phyloP scores from a whole-genome alignment of 2,888 invertebrate genomes.

The Drosophila kambysellisi region DNA sequence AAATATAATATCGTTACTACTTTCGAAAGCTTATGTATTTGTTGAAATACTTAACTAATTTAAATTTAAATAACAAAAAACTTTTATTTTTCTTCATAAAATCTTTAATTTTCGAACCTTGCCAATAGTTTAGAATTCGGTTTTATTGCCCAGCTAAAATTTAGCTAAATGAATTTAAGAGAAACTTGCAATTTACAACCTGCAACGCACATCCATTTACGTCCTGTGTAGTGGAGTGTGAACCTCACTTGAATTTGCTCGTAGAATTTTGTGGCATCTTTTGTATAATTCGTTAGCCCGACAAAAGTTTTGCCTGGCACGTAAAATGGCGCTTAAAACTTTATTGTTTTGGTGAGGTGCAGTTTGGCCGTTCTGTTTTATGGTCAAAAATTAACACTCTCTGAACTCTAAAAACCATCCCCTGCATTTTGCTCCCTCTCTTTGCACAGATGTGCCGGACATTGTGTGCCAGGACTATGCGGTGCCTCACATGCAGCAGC shows the following conservation, averaged over 20 bases:
- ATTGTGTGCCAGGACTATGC: constrained; percentile 88
- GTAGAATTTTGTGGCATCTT: constrained; percentile 52
- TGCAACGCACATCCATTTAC: constrained; percentile 31
- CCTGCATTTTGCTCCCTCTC: constrained; percentile 16
- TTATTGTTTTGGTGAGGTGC: constrained; percentile 50
- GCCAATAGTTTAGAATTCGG: background rate
- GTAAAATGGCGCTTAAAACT: constrained; percentile 63
- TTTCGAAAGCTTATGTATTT: background rate
- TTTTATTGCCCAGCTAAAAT: constrained; percentile 3
- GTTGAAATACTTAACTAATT: background rate
- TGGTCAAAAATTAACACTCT: constrained; percentile 64
- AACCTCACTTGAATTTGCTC: constrained; percentile 40
- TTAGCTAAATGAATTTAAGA: constrained; percentile 24
- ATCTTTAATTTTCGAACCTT: background rate
- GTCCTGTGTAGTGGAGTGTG: constrained; percentile 60
- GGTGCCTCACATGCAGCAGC: constrained; percentile 87
- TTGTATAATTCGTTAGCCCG: constrained; percentile 52
- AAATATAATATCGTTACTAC: background rate
- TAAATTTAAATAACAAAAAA: background rate
- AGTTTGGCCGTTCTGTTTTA: constrained; percentile 48
- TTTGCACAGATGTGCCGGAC: constrained; percentile 86
- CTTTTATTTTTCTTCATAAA: background rate
- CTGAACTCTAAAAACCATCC: constrained; percentile 36
- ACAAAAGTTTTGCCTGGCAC: constrained; percentile 57
- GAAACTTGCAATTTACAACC: constrained; percentile 10